Conservation (phyloP, 2,888 invertebrate genomes). For the Macrophya annulata region DNA sequence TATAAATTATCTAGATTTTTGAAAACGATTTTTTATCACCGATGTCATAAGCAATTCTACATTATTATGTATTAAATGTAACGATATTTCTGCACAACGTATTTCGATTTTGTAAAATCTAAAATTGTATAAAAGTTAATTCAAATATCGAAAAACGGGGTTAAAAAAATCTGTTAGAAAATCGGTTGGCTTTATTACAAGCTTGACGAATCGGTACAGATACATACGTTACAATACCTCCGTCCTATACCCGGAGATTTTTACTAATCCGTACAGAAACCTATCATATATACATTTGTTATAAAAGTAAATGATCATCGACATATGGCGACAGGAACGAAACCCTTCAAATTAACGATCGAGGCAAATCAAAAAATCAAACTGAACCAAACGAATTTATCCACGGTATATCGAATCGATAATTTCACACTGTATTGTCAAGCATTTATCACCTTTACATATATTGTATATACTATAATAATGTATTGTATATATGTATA, state of each 20-base stretch:
- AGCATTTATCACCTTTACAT: slow-evolving; percentile 48
- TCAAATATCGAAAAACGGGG: background rate
- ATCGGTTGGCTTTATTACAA: background rate
- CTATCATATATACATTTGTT: background rate
- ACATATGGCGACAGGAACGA: slow-evolving; percentile 25
- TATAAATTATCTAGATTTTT: too few relatives aligned
- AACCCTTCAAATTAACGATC: slow-evolving; percentile 23
- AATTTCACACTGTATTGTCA: slow-evolving; percentile 45
- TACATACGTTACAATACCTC: too few relatives aligned
- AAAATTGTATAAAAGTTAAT: too few relatives aligned
- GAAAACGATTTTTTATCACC: too few relatives aligned
- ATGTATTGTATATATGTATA: too few relatives aligned
- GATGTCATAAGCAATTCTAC: too few relatives aligned
- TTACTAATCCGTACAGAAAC: slow-evolving; percentile 1
- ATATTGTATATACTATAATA: too few relatives aligned
- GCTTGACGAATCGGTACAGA: background rate
- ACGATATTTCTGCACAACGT: too few relatives aligned
- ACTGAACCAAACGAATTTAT: background rate
- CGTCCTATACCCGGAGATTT: background rate
- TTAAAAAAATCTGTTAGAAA: slow-evolving; percentile 12
- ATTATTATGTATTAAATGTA: too few relatives aligned
- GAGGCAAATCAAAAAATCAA: background rate
- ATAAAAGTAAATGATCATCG: slow-evolving; percentile 39
- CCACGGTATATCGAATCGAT: slow-evolving; percentile 47
- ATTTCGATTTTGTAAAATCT: too few relatives aligned